Evolutionary conservation across 2,888 invertebrate genomes (phyloP), one percentile per base, ranked within the genome.

Genomic region (Heteropelma amictum): DNA sequence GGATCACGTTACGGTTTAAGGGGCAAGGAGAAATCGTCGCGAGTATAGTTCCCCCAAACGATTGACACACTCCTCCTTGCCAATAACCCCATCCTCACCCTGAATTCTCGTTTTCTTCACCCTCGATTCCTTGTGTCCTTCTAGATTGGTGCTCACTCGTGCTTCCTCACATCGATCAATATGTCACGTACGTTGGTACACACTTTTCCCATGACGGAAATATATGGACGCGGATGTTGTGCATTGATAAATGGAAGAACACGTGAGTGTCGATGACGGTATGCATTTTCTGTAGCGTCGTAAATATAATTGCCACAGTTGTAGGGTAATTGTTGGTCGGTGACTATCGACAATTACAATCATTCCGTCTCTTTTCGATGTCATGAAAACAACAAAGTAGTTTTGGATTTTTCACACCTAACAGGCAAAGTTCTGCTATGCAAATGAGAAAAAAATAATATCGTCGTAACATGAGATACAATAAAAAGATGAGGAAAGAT

Each of bases 51-150:
- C 72, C 68, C 63, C 75, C 75, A 72, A 77, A 69, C 72, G 78
- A 74, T 85, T 84, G 85, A 86, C 85, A 83, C 82, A 79, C 78
- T 82, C 81, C 82, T 80, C 68, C 42, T 64, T 72, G 63, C 81
- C 82, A 81, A 82, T 83, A 82, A 83, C 77, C 83, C 75, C 79
- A 77, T 81, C 80, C 77, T 65, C 80, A 75, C 79, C 77, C 79
- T 76, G 70, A 49, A 45, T 74, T 69, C 38, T 76, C 76, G 56
- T 61, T 73, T 64, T 53, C 68, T 35, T 53, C 58, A 54, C 79
- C 73, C 81, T 65, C 33, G 54, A 76, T 77, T 74, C 58, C 76
- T 60, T 3, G 17, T 63, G 35, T 64, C 63, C 45, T 72, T 67
- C 42, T 23, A 21, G 40, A 58, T 30, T 33, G 19, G 45, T 33